A percentile compares a stretch with the other conserved stretches of the same genome.
Evolutionary conservation across 2,888 invertebrate species (phyloP).

Genomic region (Strigamia transsilvanica): DNA sequence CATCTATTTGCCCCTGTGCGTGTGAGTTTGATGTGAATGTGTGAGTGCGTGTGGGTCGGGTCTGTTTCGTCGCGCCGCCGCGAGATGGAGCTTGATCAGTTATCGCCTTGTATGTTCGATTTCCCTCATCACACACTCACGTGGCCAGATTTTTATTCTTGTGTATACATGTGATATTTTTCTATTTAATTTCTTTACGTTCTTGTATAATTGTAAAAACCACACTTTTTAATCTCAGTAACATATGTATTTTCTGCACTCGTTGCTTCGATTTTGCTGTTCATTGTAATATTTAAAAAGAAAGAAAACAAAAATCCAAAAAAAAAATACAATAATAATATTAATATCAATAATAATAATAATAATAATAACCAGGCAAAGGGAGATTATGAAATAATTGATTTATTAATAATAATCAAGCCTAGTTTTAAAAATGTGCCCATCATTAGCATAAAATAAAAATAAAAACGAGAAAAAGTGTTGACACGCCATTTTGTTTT

Average conservation of each 20-base stretch:
- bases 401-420: neutral
- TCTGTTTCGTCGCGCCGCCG: neutral
- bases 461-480: neutral
- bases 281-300: constrained; percentile 5
- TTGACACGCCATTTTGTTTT: neutral
- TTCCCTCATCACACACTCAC: neutral
- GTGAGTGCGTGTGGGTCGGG: neutral
- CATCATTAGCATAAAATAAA: neutral
- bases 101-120: constrained; percentile 9
- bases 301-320: neutral
- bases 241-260: constrained; percentile 41
- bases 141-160: constrained; percentile 46
- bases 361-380: constrained; percentile 9
- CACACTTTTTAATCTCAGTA: constrained; percentile 34
- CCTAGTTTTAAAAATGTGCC: neutral
- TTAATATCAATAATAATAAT: neutral
- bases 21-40: neutral
- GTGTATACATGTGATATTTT: constrained; percentile 39
- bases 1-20: constrained; percentile 14
- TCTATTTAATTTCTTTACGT: constrained; percentile 34
- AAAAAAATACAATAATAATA: neutral
- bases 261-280: constrained; percentile 43
- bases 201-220: constrained; percentile 41
- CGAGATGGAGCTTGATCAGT: neutral
- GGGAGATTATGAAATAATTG: neutral